These are phyloP conservation scores for Acinonyx jubatus DNA, from an alignment of 2,113 vertebrate species.

Conservation along the genomic window DNA sequence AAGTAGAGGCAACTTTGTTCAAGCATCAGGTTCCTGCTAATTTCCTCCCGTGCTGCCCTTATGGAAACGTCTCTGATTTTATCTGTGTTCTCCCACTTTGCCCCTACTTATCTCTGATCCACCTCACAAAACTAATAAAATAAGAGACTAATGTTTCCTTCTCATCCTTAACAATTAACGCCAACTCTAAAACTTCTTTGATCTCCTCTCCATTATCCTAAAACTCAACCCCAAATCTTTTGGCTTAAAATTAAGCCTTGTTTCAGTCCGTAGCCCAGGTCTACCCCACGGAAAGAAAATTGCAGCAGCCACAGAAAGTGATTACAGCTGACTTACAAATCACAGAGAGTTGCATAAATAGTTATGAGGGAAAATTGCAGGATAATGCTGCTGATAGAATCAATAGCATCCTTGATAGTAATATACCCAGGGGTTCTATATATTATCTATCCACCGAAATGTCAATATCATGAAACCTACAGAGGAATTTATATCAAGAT, in stretches of 20 bases:
- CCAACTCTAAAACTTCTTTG: constrained; percentile 56
- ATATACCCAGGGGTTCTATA: constrained; percentile 67
- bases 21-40: constrained; percentile 64
- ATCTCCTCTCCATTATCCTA: constrained; percentile 40
- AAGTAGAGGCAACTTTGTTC: constrained; percentile 19
- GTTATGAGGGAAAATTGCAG: constrained; percentile 73
- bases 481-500: constrained; percentile 65
- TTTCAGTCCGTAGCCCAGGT: not conserved
- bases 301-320: constrained; percentile 19
- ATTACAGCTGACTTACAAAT: constrained; percentile 68
- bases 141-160: constrained; percentile 66
- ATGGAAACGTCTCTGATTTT: constrained; percentile 70
- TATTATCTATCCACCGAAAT: constrained; percentile 66
- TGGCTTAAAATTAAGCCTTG: constrained; percentile 53
- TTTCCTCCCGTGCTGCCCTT: constrained; percentile 60
- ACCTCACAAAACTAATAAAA: constrained; percentile 68
- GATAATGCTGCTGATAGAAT: constrained; percentile 76
- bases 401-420: constrained; percentile 68
- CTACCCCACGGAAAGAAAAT: constrained; percentile 27
- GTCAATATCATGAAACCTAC: constrained; percentile 71
- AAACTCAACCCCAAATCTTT: constrained; percentile 14
- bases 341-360: constrained; percentile 67
- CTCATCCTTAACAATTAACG: constrained; percentile 66
- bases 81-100: constrained; percentile 62
- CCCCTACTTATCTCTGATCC: constrained; percentile 65